These are phyloP conservation scores for Macrostomum lignano DNA, from an alignment of 1,140 invertebrate species.

Conservation along the genomic window DNA sequence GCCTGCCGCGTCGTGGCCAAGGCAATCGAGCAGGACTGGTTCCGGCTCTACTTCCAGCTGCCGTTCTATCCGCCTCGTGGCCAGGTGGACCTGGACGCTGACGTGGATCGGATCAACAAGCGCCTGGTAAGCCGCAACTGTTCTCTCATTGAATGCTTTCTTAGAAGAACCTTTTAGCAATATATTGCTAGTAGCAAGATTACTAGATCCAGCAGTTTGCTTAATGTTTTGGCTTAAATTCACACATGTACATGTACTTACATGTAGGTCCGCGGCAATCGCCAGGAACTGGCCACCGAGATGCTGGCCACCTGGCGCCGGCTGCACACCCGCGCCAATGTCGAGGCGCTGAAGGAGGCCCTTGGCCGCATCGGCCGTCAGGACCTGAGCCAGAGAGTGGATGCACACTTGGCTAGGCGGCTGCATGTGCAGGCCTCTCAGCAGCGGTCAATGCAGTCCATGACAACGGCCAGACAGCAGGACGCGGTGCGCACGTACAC, in stretches of 20 bases:
- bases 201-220: not conserved
- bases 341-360: slow-evolving; percentile 13
- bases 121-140: too few relatives aligned
- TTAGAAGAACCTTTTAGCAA: too few relatives aligned
- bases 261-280: slow-evolving; percentile 11
- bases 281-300: slow-evolving; percentile 12
- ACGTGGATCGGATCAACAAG: slow-evolving; percentile 16
- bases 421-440: too few relatives aligned
- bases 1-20: slow-evolving; percentile 10
- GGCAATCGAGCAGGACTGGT: slow-evolving; percentile 17
- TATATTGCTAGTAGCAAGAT: too few relatives aligned
- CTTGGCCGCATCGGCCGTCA: slow-evolving; percentile 11
- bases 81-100: slow-evolving; percentile 12
- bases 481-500: too few relatives aligned
- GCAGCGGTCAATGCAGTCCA: too few relatives aligned
- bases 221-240: not conserved
- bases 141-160: too few relatives aligned
- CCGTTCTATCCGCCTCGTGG: slow-evolving; percentile 18
- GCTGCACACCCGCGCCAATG: slow-evolving; percentile 14
- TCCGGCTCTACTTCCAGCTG: slow-evolving; percentile 13
- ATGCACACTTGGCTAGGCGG: slow-evolving; percentile 8
- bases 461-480: too few relatives aligned
- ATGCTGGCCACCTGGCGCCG: slow-evolving; percentile 14
- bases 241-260: not conserved
- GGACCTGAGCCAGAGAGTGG: slow-evolving; percentile 14